Percentiles rank a stretch among this genome's conserved stretches.
Conservation (phyloP, 1,140 invertebrate species). For the Listronotus oregonensis region DNA sequence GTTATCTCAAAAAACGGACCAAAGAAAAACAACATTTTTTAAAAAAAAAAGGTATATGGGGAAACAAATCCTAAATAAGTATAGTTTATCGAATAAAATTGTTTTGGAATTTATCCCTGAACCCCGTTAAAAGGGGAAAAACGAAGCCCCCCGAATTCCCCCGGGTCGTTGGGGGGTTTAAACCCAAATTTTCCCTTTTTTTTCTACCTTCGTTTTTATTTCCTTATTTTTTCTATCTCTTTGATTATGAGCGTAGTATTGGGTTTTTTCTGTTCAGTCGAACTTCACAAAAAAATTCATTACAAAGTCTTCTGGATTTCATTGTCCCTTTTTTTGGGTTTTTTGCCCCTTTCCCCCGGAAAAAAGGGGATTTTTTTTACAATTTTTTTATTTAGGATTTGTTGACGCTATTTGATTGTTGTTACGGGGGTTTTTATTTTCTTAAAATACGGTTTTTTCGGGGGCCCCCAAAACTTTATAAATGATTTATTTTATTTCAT, state of each 20-base stretch:
- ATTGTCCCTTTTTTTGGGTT: no score
- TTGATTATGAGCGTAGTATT: slow-evolving; percentile 19
- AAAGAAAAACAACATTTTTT: slow-evolving; percentile 15
- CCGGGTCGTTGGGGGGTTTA: slow-evolving; percentile 26
- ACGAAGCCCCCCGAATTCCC: slow-evolving; percentile 18
- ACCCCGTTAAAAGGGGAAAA: slow-evolving; percentile 26
- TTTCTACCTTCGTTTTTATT: slow-evolving; percentile 33
- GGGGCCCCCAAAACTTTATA: no score
- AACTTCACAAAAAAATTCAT: background rate
- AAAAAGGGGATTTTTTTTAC: background rate
- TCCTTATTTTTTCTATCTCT: slow-evolving; percentile 26
- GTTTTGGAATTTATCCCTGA: slow-evolving; percentile 24
- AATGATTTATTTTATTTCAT: no score
- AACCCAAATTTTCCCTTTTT: slow-evolving; percentile 36
- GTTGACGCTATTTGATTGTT: no score
- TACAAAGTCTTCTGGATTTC: no score
- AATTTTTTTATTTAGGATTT: no score
- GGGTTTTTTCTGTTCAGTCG: slow-evolving; percentile 7
- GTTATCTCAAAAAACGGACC: slow-evolving; percentile 1
- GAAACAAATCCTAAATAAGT: slow-evolving; percentile 36
- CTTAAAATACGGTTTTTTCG: no score
- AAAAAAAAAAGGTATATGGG: slow-evolving; percentile 28
- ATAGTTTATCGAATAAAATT: no score
- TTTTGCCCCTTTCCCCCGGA: no score
- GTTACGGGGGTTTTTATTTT: no score